These are phyloP conservation scores for Trididemnum nubilum DNA, from an alignment of 23 tunicate genomes.

Conservation along the genomic window DNA sequence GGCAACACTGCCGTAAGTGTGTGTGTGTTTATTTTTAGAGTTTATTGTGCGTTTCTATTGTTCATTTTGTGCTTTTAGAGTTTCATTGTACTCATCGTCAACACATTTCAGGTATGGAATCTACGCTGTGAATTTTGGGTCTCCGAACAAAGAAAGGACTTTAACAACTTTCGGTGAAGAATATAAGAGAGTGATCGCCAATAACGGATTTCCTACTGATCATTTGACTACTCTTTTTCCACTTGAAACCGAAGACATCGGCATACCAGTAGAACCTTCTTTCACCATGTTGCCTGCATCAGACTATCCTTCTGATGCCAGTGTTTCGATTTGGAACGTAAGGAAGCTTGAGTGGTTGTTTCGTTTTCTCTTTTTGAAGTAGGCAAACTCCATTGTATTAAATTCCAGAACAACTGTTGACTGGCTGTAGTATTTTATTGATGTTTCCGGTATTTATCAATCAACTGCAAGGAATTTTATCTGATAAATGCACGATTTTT, in stretches of 20 bases:
- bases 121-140: constrained; percentile 49
- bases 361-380: background rate
- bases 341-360: too few relatives aligned
- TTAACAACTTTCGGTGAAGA: constrained; percentile 32
- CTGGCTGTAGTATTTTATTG: too few relatives aligned
- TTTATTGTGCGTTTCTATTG: too few relatives aligned
- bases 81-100: too few relatives aligned
- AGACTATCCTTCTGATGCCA: constrained; percentile 68
- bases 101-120: constrained; percentile 62
- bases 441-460: too few relatives aligned
- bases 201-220: constrained; percentile 75
- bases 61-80: too few relatives aligned
- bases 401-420: too few relatives aligned
- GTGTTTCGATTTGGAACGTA: constrained; percentile 80
- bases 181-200: constrained; percentile 29
- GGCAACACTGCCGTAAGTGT: too few relatives aligned
- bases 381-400: too few relatives aligned
- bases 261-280: constrained; percentile 1
- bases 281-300: constrained; percentile 54
- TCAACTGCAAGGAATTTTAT: too few relatives aligned
- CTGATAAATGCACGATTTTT: too few relatives aligned
- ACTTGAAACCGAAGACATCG: background rate
- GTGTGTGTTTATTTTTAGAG: too few relatives aligned
- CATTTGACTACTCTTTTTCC: constrained; percentile 21
- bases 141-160: constrained; percentile 28